Conservation (phyloP, 2,113 vertebrate species). For the Tupaia chinensis region DNA sequence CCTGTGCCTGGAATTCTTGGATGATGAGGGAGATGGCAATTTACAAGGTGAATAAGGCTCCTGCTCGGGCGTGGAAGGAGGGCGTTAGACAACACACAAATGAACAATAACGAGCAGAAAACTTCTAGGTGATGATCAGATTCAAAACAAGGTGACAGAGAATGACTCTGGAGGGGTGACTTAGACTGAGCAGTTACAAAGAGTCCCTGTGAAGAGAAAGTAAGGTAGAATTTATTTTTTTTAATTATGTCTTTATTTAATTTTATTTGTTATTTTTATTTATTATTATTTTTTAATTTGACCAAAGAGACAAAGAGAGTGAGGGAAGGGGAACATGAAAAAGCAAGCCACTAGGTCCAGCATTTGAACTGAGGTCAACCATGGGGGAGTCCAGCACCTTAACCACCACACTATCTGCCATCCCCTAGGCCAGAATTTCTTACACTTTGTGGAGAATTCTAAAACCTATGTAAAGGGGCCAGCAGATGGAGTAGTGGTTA, state of each 20-base stretch:
- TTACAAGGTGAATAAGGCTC: background rate
- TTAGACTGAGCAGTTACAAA: background rate
- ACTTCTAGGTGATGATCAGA: background rate
- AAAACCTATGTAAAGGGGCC: background rate
- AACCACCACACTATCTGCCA: no score
- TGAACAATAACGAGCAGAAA: background rate
- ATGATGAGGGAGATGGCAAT: no score
- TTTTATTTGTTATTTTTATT: no score
- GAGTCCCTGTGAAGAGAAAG: slow-evolving; percentile 8
- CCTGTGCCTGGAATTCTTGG: background rate
- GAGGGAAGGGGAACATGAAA: no score
- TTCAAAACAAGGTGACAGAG: background rate
- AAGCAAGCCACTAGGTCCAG: no score
- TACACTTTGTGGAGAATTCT: background rate
- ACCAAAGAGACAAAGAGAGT: no score
- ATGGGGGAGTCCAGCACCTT: no score
- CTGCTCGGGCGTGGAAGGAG: background rate
- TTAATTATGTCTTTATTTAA: no score
- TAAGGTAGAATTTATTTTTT: background rate
- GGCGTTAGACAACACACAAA: background rate
- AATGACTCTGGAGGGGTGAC: background rate
- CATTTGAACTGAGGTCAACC: no score
- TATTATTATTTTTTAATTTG: no score
- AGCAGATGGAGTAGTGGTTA: no score
- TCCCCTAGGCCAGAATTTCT: background rate